These are phyloP conservation scores for Chrysopa pallens DNA, from an alignment of 1,140 invertebrate genomes.

Conservation along the genomic window DNA sequence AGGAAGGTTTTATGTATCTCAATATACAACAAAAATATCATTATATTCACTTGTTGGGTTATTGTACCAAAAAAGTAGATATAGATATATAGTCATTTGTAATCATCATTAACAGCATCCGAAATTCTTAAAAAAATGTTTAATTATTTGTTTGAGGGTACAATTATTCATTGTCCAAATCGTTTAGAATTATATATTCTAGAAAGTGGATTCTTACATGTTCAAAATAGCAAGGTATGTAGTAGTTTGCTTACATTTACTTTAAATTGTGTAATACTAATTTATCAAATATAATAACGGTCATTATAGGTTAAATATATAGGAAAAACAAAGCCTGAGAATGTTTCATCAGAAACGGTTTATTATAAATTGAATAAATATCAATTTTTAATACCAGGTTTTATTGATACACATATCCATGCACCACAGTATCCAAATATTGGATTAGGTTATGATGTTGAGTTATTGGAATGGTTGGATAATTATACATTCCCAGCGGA, in stretches of 20 bases:
- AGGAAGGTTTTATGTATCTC: too few species aligned
- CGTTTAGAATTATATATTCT: constrained; percentile 17
- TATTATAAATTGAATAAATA: constrained; percentile 20
- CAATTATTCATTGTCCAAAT: constrained; percentile 15
- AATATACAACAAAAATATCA: too few species aligned
- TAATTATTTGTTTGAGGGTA: constrained; percentile 8
- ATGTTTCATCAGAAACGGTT: too few species aligned
- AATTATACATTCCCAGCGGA: constrained; percentile 79
- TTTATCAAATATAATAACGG: too few species aligned
- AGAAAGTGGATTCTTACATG: constrained; percentile 24
- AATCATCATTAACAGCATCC: too few species aligned
- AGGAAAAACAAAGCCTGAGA: too few species aligned
- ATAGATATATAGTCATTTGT: too few species aligned
- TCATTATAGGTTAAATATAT: too few species aligned
- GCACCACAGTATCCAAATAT: constrained; percentile 72
- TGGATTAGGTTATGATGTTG: constrained; percentile 61
- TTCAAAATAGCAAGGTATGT: constrained; percentile 26
- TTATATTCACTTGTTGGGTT: too few species aligned
- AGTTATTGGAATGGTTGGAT: constrained; percentile 66
- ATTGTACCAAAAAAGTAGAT: too few species aligned
- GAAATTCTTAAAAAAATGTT: too few species aligned
- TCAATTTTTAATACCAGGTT: constrained; percentile 71
- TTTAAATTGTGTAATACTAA: too few species aligned
- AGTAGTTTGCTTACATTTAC: neutral
- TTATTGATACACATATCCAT: constrained; percentile 80